Base-by-base conservation (phyloP, 1,140 invertebrate genomes). In the Megalopta genalis region DNA sequence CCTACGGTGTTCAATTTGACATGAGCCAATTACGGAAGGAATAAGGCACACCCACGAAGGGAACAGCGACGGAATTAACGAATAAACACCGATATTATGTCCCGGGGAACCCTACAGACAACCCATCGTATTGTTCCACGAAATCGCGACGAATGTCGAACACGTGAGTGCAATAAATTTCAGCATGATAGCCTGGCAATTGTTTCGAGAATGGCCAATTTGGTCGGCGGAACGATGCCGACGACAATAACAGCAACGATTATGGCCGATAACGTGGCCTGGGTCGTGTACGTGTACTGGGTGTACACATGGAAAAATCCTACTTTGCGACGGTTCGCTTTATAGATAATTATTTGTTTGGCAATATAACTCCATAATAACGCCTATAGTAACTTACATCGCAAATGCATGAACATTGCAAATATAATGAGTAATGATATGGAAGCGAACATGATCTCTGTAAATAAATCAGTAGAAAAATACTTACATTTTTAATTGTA, bases 161-260 rank as follows among this genome's bases (percentile, higher is more conserved):
- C 37, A 59, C 39, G 70, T 74, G 23, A 66, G 37, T 42, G 63
- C 63, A 37, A 79, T 79, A 79, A 74, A 79, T 79, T 79, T 54
- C 71, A 42, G 39, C 60, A 49, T 23, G 70, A 78, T 78, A 60
- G 52, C 49, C 25, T 16, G n/a, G 23, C 32, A 62, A 73, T 72
- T 72, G 59, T 42, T 57, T 46, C 62, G 39, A 63, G 49, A 79
- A 64, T 46, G 62, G 63, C 52, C 70, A 79, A 79, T 79, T 79
- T 74, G 63, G 62, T 6, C 49, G 27, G 60, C 42, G 52, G 66
- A 74, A 60, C 70, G 54, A 60, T 52, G 62, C 63, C 25, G 62
- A 42, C 46, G 63, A 66, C 69, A 49, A 63, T 66, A 39, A 65
- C 25, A 46, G 64, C 27, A 63, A 76, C 52, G 39, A 46, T 77